Percentiles rank a stretch among this genome's conserved stretches.
These are phyloP conservation scores for Ruditapes philippinarum DNA, from an alignment of 1,140 invertebrate genomes.

Conservation along the genomic window DNA sequence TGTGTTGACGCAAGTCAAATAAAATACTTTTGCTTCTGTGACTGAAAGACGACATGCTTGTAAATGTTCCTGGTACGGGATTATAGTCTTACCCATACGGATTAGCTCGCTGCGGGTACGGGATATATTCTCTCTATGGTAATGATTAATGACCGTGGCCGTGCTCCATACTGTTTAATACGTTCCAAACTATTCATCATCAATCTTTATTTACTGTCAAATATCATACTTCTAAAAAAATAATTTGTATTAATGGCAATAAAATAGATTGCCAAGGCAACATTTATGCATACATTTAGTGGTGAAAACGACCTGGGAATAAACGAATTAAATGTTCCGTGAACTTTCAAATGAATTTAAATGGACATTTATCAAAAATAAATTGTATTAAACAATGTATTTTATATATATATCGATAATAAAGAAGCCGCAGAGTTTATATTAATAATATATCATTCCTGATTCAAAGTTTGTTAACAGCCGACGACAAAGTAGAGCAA, in stretches of 20 bases:
- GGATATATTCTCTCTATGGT: too few relatives aligned
- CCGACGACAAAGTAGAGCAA: too few relatives aligned
- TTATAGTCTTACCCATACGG: too few relatives aligned
- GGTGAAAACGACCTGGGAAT: not conserved
- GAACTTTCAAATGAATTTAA: constrained; percentile 41
- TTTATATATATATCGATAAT: too few relatives aligned
- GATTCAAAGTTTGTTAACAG: too few relatives aligned
- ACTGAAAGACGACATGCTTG: too few relatives aligned
- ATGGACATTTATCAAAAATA: constrained; percentile 39
- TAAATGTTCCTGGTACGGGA: not conserved
- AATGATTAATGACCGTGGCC: not conserved
- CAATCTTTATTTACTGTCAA: constrained; percentile 52
- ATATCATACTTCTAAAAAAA: constrained; percentile 29
- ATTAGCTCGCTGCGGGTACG: too few relatives aligned
- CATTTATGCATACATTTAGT: constrained; percentile 13
- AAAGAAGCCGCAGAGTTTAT: too few relatives aligned
- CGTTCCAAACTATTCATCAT: constrained; percentile 12
- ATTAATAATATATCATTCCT: too few relatives aligned
- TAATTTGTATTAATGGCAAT: constrained; percentile 64
- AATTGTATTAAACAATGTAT: constrained; percentile 8
- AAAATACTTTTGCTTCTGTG: too few relatives aligned
- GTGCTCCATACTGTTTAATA: constrained; percentile 8
- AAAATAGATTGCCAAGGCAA: constrained; percentile 42
- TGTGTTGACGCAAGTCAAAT: too few relatives aligned
- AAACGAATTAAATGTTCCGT: constrained; percentile 28